Conservation (phyloP, 2,888 invertebrate genomes). For the Helleia helle region DNA sequence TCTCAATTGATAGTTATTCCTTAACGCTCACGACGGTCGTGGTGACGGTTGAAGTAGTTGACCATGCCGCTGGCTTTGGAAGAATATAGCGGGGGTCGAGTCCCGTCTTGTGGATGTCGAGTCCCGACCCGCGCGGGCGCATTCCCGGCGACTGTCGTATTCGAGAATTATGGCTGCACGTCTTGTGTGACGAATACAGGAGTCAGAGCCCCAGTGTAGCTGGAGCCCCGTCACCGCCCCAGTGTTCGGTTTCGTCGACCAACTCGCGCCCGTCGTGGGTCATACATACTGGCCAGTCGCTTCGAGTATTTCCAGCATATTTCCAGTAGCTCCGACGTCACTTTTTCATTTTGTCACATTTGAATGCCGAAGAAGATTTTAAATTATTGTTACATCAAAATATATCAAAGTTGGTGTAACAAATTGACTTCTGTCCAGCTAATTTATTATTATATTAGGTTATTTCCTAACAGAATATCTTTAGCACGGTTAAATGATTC, state of each 20-base stretch:
- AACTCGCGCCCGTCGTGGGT: slow-evolving; percentile 8
- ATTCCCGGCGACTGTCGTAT: slow-evolving; percentile 30
- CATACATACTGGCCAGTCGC: slow-evolving; percentile 15
- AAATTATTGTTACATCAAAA: slow-evolving; percentile 12
- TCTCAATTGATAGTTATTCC: too few species aligned
- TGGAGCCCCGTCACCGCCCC: slow-evolving; percentile 23
- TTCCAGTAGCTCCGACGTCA: too few species aligned
- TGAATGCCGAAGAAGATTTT: slow-evolving; percentile 13
- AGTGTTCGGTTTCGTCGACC: slow-evolving; percentile 10
- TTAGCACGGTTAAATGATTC: too few species aligned
- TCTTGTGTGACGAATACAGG: slow-evolving; percentile 54
- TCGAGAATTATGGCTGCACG: slow-evolving; percentile 50
- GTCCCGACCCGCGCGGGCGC: slow-evolving; percentile 42
- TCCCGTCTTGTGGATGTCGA: too few species aligned
- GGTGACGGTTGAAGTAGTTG: too few species aligned
- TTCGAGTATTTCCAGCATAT: slow-evolving; percentile 11
- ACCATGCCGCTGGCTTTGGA: too few species aligned
- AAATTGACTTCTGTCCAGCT: background rate
- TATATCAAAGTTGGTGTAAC: too few species aligned
- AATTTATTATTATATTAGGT: too few species aligned
- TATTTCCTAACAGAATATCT: too few species aligned
- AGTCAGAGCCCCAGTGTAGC: slow-evolving; percentile 31
- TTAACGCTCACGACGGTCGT: too few species aligned
- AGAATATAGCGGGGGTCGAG: too few species aligned
- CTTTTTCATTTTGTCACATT: slow-evolving; percentile 9